These are phyloP conservation scores for Labeo catla DNA, from an alignment of 2,113 vertebrate genomes.

Conservation along the genomic window DNA sequence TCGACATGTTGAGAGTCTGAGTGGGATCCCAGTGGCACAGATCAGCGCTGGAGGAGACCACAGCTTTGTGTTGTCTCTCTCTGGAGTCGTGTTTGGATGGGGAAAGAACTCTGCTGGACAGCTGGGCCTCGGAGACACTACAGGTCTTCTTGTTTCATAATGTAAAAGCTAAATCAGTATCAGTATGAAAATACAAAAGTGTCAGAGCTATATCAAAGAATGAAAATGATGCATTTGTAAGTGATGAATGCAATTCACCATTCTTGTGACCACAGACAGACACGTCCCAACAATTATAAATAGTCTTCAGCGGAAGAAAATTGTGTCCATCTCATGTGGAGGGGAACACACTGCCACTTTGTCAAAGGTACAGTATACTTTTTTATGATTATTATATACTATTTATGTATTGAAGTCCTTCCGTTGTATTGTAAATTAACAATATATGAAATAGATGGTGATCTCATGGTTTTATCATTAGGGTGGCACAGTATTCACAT, in stretches of 20 bases:
- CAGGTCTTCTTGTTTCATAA: conserved; percentile 49
- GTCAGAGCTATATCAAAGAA: too few species aligned
- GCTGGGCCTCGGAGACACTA: conserved; percentile 76
- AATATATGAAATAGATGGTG: too few species aligned
- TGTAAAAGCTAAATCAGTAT: neutral
- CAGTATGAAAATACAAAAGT: neutral
- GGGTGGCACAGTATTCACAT: conserved; percentile 88
- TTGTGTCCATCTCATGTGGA: neutral
- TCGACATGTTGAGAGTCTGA: conserved; percentile 68
- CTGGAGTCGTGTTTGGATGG: conserved; percentile 82
- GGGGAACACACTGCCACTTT: neutral
- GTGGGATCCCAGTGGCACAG: conserved; percentile 75
- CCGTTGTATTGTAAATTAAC: too few species aligned
- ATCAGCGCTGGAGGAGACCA: conserved; percentile 82
- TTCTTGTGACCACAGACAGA: neutral
- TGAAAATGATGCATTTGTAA: too few species aligned
- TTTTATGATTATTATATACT: neutral
- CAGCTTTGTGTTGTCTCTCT: conserved; percentile 76
- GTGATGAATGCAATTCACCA: neutral
- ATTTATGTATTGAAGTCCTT: too few species aligned
- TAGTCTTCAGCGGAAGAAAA: neutral
- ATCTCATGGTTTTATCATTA: too few species aligned
- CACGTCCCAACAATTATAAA: neutral
- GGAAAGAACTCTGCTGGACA: too few species aligned
- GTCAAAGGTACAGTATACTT: neutral